Base-by-base conservation (phyloP, 35 echinoderm and acorn worm genomes). In the Patiria miniata region DNA sequence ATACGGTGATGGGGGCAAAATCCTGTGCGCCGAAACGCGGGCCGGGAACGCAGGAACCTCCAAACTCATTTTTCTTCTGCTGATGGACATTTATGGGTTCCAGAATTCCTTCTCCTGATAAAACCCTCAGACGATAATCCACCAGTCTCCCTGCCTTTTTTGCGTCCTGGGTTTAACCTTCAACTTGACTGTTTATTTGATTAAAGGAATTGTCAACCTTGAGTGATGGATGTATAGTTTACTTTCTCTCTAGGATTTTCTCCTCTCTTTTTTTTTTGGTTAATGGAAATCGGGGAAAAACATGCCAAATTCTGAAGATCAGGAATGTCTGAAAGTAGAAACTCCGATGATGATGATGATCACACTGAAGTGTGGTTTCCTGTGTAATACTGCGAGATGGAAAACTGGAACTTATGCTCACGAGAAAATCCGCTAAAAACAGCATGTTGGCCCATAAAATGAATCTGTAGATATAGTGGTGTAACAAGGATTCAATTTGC, bases 111-210 rank as follows among this genome's bases (percentile, higher is more conserved):
- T 9, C 65, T 26, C 26, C 34, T 32, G 65, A 26, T 32, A 32
- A 34, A 60, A n/a, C 57, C 8, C 26, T 73, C 65, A 12, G 65
- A 61, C 65, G 26, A 73, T 10, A 73, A 34, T 34, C 26, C 19
- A 26, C 17, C 29, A 30, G 7, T 16, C 26, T 26, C 8, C 65
- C 65, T 34, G n/a, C n/a, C n/a, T 10, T 73, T 73, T 15, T 16
- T 32, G 6, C 65, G 26, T 73, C 65, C 65, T 34, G 0, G 65
- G 65, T 73, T 73, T 73, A 73, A 73, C 65, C 65, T 30, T 10
- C 34, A 73, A 34, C 26, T 34, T 73, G 7, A 23, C 34, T 73
- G 65, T 73, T 73, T 73, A 73, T 73, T 73, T 73, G 65, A 73
- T 73, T 73, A 73, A 30, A 26, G 34, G 65, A 73, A 26, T 73